Percentiles rank a stretch among this genome's conserved stretches.
These are phyloP conservation scores for Brachionichthys hirsutus DNA, from an alignment of 2,113 vertebrate species.

Conservation along the genomic window DNA sequence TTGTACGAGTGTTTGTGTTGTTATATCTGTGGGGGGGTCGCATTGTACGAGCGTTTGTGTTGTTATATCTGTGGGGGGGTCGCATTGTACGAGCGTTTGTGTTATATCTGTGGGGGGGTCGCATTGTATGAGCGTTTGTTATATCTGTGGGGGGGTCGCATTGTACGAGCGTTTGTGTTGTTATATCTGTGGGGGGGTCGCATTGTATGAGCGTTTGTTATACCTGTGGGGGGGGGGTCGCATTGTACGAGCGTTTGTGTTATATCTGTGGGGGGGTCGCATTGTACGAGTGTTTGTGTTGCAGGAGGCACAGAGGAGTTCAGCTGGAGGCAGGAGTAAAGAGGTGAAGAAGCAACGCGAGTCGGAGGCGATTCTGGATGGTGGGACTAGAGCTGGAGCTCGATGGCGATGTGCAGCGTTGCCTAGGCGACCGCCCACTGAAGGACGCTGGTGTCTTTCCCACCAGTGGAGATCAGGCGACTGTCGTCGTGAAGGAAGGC, in stretches of 20 bases:
- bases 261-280: conserved; percentile 15
- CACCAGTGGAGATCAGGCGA: conserved; percentile 84
- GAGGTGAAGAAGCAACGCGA: conserved; percentile 41
- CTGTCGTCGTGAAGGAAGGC: conserved; percentile 88
- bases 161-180: background rate
- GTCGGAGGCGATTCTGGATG: conserved; percentile 1
- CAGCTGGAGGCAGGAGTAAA: conserved; percentile 62
- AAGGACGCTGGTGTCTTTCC: conserved; percentile 88
- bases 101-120: conserved; percentile 19
- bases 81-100: background rate
- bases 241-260: no score
- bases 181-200: conserved; percentile 20
- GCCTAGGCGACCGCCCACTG: conserved; percentile 85
- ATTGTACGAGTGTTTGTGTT: background rate
- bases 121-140: background rate
- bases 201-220: background rate
- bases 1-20: background rate
- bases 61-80: conserved; percentile 23
- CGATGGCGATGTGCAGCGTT: background rate
- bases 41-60: background rate
- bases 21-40: conserved; percentile 20
- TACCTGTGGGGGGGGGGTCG: no score
- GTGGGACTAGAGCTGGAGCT: conserved; percentile 1
- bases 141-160: conserved; percentile 17
- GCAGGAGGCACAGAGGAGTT: conserved; percentile 74